Conservation (phyloP, 2,888 invertebrate species). For the Mythimna vitellina region DNA sequence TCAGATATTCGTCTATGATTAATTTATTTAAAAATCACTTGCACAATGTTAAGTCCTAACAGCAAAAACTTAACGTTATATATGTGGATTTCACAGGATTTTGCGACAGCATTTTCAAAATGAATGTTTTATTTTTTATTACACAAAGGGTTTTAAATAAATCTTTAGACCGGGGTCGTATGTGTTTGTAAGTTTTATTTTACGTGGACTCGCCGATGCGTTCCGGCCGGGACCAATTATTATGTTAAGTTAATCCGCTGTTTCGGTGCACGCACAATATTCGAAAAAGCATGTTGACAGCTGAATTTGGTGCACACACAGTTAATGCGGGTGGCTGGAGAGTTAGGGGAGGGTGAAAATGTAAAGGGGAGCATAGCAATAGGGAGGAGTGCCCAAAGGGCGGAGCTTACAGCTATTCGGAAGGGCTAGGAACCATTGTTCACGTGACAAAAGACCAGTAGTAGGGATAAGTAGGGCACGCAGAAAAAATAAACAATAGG, state of each 20-base stretch:
- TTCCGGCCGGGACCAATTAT: too few species aligned
- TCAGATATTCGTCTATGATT: too few species aligned
- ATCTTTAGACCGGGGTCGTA: background rate
- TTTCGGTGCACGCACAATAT: background rate
- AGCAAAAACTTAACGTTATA: background rate
- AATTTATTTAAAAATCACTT: too few species aligned
- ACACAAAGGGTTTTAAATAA: background rate
- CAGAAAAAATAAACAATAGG: background rate
- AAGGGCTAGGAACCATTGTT: slow-evolving; percentile 20
- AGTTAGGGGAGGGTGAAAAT: background rate
- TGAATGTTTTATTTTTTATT: background rate
- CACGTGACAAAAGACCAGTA: background rate
- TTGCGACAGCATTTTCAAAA: background rate
- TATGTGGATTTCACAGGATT: background rate
- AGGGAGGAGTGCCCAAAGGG: slow-evolving; percentile 28
- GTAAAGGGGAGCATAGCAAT: slow-evolving; percentile 7
- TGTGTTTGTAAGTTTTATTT: background rate
- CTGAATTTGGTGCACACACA: too few species aligned
- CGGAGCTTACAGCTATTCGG: slow-evolving; percentile 25
- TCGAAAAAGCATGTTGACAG: background rate
- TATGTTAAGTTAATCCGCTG: background rate
- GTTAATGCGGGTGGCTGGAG: background rate
- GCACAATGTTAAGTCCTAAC: background rate
- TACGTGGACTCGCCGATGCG: background rate
- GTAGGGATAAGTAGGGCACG: slow-evolving; percentile 6